Conservation (phyloP, 2,888 invertebrate genomes). For the Coleophora deauratella region DNA sequence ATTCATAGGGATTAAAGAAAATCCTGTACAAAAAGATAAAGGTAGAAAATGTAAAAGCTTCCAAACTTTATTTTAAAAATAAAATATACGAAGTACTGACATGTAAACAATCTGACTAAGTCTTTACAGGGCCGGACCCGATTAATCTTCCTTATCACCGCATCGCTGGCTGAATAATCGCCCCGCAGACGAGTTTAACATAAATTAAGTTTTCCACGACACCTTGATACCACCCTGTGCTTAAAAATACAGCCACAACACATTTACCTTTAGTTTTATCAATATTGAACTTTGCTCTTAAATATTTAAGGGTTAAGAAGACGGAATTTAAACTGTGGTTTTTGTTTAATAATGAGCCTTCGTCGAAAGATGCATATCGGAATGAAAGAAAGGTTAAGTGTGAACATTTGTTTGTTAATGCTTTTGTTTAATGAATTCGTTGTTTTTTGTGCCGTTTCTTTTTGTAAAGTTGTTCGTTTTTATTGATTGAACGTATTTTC, state of each 20-base stretch:
- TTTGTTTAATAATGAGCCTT: slow-evolving; percentile 56
- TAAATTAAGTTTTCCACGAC: slow-evolving; percentile 72
- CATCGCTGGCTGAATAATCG: slow-evolving; percentile 67
- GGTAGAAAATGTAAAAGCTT: no score
- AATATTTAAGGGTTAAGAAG: no score
- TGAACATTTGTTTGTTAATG: slow-evolving; percentile 73
- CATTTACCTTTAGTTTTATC: not conserved
- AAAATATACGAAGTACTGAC: no score
- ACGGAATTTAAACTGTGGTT: slow-evolving; percentile 17
- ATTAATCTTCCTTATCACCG: slow-evolving; percentile 68
- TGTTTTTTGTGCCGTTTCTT: slow-evolving; percentile 53
- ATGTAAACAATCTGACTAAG: slow-evolving; percentile 23
- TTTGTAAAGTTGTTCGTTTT: slow-evolving; percentile 49
- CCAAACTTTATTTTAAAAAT: no score
- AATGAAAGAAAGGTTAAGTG: slow-evolving; percentile 69
- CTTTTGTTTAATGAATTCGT: slow-evolving; percentile 64
- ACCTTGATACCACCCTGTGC: slow-evolving; percentile 62
- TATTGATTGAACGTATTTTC: slow-evolving; percentile 43
- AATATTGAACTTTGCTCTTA: slow-evolving; percentile 23
- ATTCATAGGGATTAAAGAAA: no score
- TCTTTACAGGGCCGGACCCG: slow-evolving; percentile 29
- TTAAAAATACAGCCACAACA: slow-evolving; percentile 29
- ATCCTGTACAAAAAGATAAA: no score
- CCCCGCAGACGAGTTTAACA: slow-evolving; percentile 65
- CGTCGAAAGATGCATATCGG: slow-evolving; percentile 64